phyloP scores from a whole-genome alignment of 2,113 vertebrate genomes.

The Garra rufa region DNA sequence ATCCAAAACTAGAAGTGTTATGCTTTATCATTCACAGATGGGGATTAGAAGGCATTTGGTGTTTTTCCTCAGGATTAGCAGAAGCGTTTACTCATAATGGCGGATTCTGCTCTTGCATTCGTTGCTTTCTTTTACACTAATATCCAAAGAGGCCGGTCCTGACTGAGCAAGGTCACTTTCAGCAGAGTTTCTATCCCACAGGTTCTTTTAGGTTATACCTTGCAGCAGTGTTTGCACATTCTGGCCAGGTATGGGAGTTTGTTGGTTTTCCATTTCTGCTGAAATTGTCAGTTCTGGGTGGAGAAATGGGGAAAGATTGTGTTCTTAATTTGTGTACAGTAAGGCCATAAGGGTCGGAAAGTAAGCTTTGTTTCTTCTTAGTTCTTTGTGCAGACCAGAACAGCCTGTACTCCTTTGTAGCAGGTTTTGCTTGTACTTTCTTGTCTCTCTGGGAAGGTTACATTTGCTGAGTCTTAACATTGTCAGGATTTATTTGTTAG shows the following conservation, averaged over 20 bases:
- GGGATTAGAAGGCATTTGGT: not conserved
- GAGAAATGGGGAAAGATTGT: not conserved
- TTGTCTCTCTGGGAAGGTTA: not conserved
- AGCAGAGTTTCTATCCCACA: not conserved
- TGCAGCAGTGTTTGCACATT: not conserved
- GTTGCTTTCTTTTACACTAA: not conserved
- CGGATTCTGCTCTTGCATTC: not conserved
- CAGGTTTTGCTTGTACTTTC: not conserved
- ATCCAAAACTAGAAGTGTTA: slow-evolving; percentile 21
- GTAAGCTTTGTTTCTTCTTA: not conserved
- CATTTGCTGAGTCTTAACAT: not conserved
- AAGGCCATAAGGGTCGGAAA: not conserved
- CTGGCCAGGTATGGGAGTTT: not conserved
- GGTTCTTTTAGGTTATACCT: not conserved
- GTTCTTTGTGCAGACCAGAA: not conserved
- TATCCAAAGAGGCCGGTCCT: not conserved
- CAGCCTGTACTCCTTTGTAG: not conserved
- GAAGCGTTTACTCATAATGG: slow-evolving; percentile 2
- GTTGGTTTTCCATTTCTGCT: slow-evolving; percentile 1
- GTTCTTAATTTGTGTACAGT: slow-evolving; percentile 4
- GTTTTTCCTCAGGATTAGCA: not conserved
- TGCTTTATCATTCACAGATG: slow-evolving; percentile 26
- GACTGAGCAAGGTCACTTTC: slow-evolving; percentile 15
- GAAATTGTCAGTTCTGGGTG: not conserved
- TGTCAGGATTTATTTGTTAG: not conserved